Conservation (phyloP, 2,113 vertebrate genomes). For the Melospiza melodia region DNA sequence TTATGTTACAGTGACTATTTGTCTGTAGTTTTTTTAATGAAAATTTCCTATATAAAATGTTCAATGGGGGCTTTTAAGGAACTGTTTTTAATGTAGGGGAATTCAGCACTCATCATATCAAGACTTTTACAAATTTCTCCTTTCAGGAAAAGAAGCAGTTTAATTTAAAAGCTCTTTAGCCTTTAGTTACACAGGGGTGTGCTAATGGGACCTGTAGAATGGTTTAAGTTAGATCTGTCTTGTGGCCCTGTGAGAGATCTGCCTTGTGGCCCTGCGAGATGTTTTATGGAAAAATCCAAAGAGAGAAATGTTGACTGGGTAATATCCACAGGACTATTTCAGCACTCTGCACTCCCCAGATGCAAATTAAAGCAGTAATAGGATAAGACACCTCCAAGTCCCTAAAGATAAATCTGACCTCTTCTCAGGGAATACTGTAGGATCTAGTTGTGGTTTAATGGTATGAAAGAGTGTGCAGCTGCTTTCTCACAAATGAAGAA, state of each 20-base stretch:
- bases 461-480: background rate
- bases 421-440: background rate
- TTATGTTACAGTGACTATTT: background rate
- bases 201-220: background rate
- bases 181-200: background rate
- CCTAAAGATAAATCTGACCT: background rate
- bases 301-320: background rate
- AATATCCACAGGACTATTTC: rapidly evolving
- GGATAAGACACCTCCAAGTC: background rate
- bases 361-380: background rate
- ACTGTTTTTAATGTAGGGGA: background rate
- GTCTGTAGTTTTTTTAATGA: background rate
- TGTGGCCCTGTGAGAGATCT: background rate
- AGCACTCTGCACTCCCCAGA: background rate
- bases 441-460: background rate
- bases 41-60: background rate
- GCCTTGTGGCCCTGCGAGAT: background rate
- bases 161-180: background rate
- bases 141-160: background rate
- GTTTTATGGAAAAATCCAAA: background rate
- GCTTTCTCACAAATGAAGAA: background rate
- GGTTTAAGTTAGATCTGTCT: background rate
- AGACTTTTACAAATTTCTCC: background rate
- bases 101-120: background rate
- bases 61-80: background rate